These are phyloP conservation scores for Lates calcarifer DNA, from an alignment of 2,113 vertebrate species.

Conservation along the genomic window DNA sequence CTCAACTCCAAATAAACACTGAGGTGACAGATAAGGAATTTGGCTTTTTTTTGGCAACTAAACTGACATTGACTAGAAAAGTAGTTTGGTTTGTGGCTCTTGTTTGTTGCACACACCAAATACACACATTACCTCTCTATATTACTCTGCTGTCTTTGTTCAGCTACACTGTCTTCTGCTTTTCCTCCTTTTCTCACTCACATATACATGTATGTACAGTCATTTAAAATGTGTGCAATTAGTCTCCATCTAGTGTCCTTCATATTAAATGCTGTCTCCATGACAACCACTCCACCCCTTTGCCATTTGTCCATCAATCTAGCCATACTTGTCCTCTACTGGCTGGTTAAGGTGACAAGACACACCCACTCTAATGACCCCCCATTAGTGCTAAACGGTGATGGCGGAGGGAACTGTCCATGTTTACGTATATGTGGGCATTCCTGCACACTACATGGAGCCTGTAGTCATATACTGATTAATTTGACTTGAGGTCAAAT, in stretches of 20 bases:
- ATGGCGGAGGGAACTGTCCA: constrained; percentile 12
- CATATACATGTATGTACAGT: background rate
- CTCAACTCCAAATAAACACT: background rate
- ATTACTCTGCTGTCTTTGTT: background rate
- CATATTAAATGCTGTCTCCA: constrained; percentile 29
- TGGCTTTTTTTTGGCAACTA: background rate
- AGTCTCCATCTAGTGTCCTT: constrained; percentile 36
- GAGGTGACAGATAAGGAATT: background rate
- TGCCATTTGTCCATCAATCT: constrained; percentile 38
- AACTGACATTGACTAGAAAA: background rate
- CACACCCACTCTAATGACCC: constrained; percentile 48
- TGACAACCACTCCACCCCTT: constrained; percentile 21
- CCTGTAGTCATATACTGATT: background rate
- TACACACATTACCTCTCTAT: background rate
- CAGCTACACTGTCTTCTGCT: background rate
- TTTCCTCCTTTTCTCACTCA: background rate
- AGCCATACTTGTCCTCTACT: constrained; percentile 47
- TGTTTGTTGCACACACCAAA: too few species aligned
- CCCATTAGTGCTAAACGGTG: constrained; percentile 36
- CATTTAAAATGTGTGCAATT: constrained; percentile 13
- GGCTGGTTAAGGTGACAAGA: constrained; percentile 48
- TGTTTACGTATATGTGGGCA: constrained; percentile 21
- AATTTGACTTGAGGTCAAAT: constrained; percentile 29
- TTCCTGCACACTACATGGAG: background rate
- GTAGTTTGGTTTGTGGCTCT: background rate